Conservation (phyloP, 2,113 vertebrate genomes). For the Sakesphorus luctuosus region DNA sequence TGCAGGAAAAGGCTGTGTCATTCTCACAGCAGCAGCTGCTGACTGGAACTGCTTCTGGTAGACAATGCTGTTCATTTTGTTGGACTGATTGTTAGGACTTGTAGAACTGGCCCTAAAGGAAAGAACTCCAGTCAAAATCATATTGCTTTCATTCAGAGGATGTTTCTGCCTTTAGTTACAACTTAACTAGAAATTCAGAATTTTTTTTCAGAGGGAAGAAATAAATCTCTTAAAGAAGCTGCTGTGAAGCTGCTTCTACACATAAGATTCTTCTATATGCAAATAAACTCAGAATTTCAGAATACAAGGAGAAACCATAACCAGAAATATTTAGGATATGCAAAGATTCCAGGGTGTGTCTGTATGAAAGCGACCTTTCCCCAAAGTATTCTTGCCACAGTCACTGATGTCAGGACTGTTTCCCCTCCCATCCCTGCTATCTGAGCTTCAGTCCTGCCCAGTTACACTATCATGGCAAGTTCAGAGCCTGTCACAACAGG, state of each 20-base stretch:
- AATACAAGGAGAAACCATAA: neutral
- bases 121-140: constrained; percentile 45
- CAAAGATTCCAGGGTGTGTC: neutral
- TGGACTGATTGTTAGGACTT: constrained; percentile 96
- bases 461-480: neutral
- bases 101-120: constrained; percentile 90
- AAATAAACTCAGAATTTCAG: neutral
- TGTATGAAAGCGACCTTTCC: neutral
- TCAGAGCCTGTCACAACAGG: neutral
- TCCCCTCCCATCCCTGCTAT: neutral
- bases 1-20: constrained; percentile 91
- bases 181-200: neutral
- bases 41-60: constrained; percentile 98
- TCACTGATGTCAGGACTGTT: neutral
- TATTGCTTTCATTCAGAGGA: neutral
- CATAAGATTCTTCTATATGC: neutral
- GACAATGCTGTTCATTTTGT: constrained; percentile 96
- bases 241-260: neutral
- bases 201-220: neutral
- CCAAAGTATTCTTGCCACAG: neutral
- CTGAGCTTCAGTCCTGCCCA: neutral
- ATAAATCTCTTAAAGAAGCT: neutral
- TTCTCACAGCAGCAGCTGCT: constrained; percentile 86
- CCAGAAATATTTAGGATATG: neutral
- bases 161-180: neutral